Evolutionary conservation across 1,140 invertebrate genomes (phyloP), one percentile per base, ranked within the genome.

Genomic region (Trachymyrmex cornetzi): DNA sequence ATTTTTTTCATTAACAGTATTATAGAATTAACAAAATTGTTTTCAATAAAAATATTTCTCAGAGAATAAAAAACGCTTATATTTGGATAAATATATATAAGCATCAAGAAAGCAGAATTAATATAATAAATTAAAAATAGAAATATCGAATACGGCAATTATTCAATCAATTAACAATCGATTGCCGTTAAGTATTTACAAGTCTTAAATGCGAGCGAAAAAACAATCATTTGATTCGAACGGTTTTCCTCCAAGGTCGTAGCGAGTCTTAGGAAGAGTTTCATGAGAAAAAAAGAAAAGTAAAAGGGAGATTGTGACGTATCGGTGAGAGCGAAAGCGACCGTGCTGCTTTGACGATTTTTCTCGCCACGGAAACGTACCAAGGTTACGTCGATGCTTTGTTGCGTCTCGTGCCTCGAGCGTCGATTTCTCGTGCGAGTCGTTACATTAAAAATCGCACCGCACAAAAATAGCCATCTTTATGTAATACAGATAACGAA

Each of bases 341-440:
- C 66, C 64, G 67, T 57, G 74, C 74, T 67, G 82, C 82, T 90
- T 86, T 88, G 86, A 89, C 77, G 88, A 91, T 91, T 91, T 89
- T 91, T 91, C 90, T 91, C 81, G 22, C 30, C 44, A 59, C 79
- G 86, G 89, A 88, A 91, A 91, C 85, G 48, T 89, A 74, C 48
- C 90, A 91, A 91, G 90, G 90, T 91, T 91, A 86, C 59, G 69
- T 84, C 38, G 63, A 86, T 64, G 86, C 79, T 89, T 89, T 89
- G 82, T 86, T 86, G 74, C 89, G 66, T 74, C 63, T 71, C 59
- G 59, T 63, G 55, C 75, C 75, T 85, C 38, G 74, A 44, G 63
- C 38, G 48, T 53, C 63, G 63, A 91, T 91, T 86, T 88, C 82
- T 90, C 88, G 59, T 72, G 79, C 63, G 77, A 80, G 74, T 53